These are phyloP conservation scores for Dendroctonus ponderosae DNA, from an alignment of 1,140 invertebrate genomes.

Conservation along the genomic window DNA sequence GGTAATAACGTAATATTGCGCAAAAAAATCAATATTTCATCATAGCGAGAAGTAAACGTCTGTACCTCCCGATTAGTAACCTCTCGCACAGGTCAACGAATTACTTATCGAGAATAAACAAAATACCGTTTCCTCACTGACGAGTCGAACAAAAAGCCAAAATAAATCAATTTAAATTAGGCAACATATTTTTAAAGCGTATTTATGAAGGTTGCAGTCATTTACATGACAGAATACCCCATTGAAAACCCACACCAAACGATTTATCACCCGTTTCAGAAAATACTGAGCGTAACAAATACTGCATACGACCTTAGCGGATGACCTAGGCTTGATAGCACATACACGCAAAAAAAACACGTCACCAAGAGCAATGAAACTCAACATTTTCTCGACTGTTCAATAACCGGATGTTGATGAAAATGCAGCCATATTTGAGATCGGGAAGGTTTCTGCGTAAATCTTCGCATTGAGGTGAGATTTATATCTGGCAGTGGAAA, in stretches of 20 bases:
- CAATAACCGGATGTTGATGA: slow-evolving; percentile 41
- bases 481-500: slow-evolving; percentile 33
- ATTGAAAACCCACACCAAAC: slow-evolving; percentile 1
- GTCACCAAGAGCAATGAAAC: background rate
- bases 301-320: too few species aligned
- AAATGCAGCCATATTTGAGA: slow-evolving; percentile 37
- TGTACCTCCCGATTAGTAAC: too few species aligned
- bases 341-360: too few species aligned
- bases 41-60: too few species aligned
- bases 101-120: background rate
- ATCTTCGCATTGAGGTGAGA: slow-evolving; percentile 39
- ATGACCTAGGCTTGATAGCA: too few species aligned
- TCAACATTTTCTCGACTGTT: slow-evolving; percentile 35
- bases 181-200: background rate
- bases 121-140: background rate
- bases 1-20: too few species aligned
- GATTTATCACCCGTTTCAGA: background rate
- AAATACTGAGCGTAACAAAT: too few species aligned
- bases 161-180: slow-evolving; percentile 5
- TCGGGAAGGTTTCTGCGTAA: slow-evolving; percentile 37
- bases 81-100: too few species aligned
- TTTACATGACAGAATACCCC: slow-evolving; percentile 1
- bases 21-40: too few species aligned
- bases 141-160: background rate
- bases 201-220: background rate